Percentiles rank a stretch among this genome's conserved stretches.
Evolutionary conservation across 2,113 vertebrate species (phyloP).

Genomic region (Daphoenositta chrysoptera): DNA sequence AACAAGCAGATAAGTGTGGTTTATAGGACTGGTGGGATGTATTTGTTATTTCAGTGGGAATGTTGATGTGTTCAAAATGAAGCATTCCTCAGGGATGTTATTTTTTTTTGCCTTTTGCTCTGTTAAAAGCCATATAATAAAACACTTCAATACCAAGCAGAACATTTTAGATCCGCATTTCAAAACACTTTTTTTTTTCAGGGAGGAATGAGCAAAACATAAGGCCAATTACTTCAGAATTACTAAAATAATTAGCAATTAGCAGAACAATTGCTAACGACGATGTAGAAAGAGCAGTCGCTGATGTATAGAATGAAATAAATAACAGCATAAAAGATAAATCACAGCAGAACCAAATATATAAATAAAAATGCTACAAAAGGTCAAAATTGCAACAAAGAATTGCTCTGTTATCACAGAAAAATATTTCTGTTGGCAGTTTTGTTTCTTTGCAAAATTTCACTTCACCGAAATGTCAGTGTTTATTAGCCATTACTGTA

Average conservation of each 20-base stretch:
- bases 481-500: not conserved
- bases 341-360: slow-evolving; percentile 5
- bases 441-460: not conserved
- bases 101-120: not conserved
- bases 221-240: not conserved
- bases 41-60: slow-evolving; percentile 38
- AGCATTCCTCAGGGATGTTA: slow-evolving; percentile 13
- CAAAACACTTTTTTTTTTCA: not conserved
- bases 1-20: not conserved
- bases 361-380: slow-evolving; percentile 6
- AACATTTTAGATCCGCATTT: not conserved
- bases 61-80: slow-evolving; percentile 32
- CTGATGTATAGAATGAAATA: not conserved
- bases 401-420: not conserved
- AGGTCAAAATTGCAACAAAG: not conserved
- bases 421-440: slow-evolving; percentile 31
- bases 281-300: not conserved
- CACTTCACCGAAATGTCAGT: not conserved
- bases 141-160: not conserved
- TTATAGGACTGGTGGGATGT: not conserved
- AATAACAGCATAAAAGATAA: slow-evolving; percentile 38
- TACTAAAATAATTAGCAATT: not conserved
- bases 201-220: not conserved
- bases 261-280: slow-evolving; percentile 28
- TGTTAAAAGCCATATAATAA: not conserved